Base-by-base conservation (phyloP, 2,113 vertebrate species). In the Telmatochromis sp. region DNA sequence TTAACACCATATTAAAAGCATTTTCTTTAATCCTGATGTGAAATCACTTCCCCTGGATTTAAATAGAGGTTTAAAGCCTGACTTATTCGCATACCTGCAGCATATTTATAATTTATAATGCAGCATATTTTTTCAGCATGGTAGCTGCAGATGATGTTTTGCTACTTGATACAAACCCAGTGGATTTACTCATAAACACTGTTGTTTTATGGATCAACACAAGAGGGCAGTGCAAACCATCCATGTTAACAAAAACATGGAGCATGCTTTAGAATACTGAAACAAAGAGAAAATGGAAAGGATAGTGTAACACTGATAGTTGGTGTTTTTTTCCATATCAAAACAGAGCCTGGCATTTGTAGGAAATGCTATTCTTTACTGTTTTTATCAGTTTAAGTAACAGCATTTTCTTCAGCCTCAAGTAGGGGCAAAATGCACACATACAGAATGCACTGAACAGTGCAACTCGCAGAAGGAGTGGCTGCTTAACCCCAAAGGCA, bases 181-280 rank as follows among this genome's bases (percentile, higher is more conserved):
- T 58, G 9, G 9, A 12, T 42, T 82, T 33, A n/a, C 2, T 80
- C 3, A 9, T 2, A 71, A 51, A 58, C 57, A 17, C 10, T 87
- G 89, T 81, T 63, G 73, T 82, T 81, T n/a, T 12, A 31, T 17
- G 17, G 8, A 17, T 21, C 10, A 83, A 65, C 95, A 90, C 86
- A 28, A 88, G 92, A 42, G 90, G 95, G 92, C 90, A 89, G 83
- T 88, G 21, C n/a, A n/a, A 80, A 82, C 78, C 80, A 35, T 45
- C 13, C 9, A 78, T 31, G 37, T 33, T 9, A 6, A 35, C 12
- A 87, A n/a, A 4, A 81, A 63, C 40, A 35, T 1, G 14, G 15
- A 42, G 11, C 19, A 9, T 17, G 17, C 33, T 71, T 71, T 7
- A 31, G 71, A 75, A 75, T 75, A 37, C 10, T 65, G 23, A 75